Evolutionary conservation across 2,113 vertebrate species (phyloP), one percentile per base, ranked within the genome.

Genomic region (Thunnus thynnus): DNA sequence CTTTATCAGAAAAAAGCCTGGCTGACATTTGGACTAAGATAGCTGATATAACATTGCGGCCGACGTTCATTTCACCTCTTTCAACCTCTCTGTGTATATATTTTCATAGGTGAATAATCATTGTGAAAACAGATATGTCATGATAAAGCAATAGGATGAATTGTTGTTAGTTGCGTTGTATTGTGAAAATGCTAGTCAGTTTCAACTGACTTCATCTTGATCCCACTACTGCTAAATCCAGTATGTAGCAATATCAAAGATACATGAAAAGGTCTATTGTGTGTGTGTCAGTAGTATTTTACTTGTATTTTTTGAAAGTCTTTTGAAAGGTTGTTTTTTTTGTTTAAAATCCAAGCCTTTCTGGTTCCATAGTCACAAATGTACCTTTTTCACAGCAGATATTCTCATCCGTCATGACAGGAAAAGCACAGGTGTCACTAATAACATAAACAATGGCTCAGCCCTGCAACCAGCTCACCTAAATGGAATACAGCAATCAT

Each of bases 1-100:
- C 77, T 88, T 92, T 91, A 86, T 90, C 78, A 36, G 72, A 73
- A 83, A 54, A 78, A 73, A 72, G 56, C 54, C 64, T 0, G 13
- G 62, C 83, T 90, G 90, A 88, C 90, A 91, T 94, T 93, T 88
- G 88, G 86, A 89, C 85, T 25, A 36, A 82, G 89, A 84, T 80
- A 81, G 84, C 83, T 80, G 86, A 90, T 90, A 84, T 14, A 81
- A 54, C 0, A 3, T 30, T 30, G 75, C 22, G 7, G 77, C 27
- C 20, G 20, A 88, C 79, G 73, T 89, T 87, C 72, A 86, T 73
- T 88, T 76, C 77, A 81, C 78, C 80, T 65, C 74, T 72, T 81
- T 77, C 74, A 69, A 58, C 72, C 47, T 82, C 69, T 70, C 30
- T 68, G 48, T 68, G 48, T 61, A 11, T 32, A 27, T 22, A 13